These are phyloP conservation scores for Gibbula magus DNA, from an alignment of 2,888 invertebrate species.

Conservation along the genomic window DNA sequence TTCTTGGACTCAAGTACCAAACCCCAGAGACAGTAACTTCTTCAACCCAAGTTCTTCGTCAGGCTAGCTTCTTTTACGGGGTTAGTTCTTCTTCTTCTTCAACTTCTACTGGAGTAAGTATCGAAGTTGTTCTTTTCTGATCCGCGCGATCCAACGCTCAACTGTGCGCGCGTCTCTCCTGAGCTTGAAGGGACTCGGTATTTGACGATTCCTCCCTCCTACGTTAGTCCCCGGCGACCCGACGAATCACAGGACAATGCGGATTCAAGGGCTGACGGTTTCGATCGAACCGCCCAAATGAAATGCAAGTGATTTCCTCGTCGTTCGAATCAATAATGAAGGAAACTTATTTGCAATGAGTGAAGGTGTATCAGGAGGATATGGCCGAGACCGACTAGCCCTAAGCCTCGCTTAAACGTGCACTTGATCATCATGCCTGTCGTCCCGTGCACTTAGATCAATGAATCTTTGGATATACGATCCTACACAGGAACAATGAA, in stretches of 20 bases:
- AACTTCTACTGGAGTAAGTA: not conserved
- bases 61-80: no score
- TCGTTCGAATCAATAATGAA: conserved; percentile 1
- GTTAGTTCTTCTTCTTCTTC: no score
- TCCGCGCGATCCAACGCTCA: conserved; percentile 1
- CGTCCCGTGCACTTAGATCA: no score
- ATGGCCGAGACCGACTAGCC: not conserved
- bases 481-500: no score
- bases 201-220: not conserved
- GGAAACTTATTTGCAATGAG: not conserved
- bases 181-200: not conserved
- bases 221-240: not conserved
- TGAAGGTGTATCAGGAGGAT: not conserved
- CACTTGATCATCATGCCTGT: no score
- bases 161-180: not conserved
- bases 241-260: not conserved
- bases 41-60: no score
- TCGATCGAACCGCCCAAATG: conserved; percentile 13
- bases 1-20: no score
- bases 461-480: no score
- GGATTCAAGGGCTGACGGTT: not conserved
- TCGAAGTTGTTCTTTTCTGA: not conserved
- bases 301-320: conserved; percentile 7
- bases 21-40: no score
- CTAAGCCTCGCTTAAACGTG: no score